Base-by-base conservation (phyloP, 2,888 invertebrate genomes). In the Hirtodrosophila confusa region DNA sequence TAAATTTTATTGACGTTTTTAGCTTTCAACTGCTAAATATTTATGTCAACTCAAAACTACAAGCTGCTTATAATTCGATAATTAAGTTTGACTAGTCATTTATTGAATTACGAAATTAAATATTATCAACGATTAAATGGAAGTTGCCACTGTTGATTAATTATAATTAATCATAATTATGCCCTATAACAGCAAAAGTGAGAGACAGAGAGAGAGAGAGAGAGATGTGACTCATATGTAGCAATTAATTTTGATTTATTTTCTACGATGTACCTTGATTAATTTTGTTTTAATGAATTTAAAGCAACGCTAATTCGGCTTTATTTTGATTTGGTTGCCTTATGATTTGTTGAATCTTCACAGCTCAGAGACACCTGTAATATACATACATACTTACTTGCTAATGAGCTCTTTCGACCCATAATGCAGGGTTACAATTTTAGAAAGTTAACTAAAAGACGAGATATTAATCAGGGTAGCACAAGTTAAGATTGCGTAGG, bases 401-500 rank as follows among this genome's bases (percentile, higher is more conserved):
- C 9, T 9, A 31, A 17, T 31, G 17, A 17, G 2, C 5, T 39
- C n/a, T 10, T 12, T 27, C 12, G 10, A 24, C 23, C 6, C n/a
- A 48, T 10, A 49, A 37, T 37, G 49, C 11, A 10, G 36, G 17
- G 23, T 6, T 36, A 11, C 35, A 5, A 12, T 9, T 64, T 65
- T 45, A 24, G 36, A 65, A 65, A 50, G 55, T 45, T 49, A 55
- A 31, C 37, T 10, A 39, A 54, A 54, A 56, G 33, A 8, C 23
- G n/a, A 57, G 50, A 71, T 70, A 29, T 57, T 51, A 75, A 78
- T 63, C 62, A 44, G 33, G 50, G 60, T 67, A 67, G 67, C 44
- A 45, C 70, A 67, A 61, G 53, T 62, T 68, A 39, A 53, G 48
- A 62, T 57, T 74, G 71, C 63, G 75, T 74, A 69, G 75, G 71